phyloP scores from a whole-genome alignment of 1,140 invertebrate genomes.

The Araneus ventricosus region DNA sequence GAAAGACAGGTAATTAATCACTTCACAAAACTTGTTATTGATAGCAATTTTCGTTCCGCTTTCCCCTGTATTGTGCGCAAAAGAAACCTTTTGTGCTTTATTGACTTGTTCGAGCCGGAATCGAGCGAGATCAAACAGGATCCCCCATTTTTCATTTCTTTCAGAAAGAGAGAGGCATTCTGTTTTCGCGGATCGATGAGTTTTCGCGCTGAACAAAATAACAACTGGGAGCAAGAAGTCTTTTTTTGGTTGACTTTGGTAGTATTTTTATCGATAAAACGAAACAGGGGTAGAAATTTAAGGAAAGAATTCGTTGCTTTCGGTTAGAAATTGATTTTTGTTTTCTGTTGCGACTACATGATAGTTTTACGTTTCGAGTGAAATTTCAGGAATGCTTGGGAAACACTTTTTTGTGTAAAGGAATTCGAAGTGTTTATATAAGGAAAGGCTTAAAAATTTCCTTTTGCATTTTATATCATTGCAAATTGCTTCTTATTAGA shows the following conservation, averaged over 20 bases:
- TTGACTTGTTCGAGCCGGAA: not conserved
- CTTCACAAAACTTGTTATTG: not conserved
- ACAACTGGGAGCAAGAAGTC: not conserved
- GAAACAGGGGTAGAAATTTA: not conserved
- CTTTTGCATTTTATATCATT: rapidly evolving
- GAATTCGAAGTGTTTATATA: too few species aligned
- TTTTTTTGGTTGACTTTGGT: not conserved
- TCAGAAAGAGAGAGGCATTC: not conserved
- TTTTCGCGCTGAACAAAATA: not conserved
- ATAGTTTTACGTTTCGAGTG: too few species aligned
- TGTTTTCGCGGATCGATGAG: slow-evolving; percentile 1
- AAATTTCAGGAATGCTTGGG: too few species aligned
- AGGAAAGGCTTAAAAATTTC: too few species aligned
- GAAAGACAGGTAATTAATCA: not conserved
- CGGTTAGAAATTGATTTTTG: not conserved
- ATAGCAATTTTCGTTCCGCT: not conserved
- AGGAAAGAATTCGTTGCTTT: not conserved
- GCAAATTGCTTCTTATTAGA: too few species aligned
- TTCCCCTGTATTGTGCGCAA: not conserved
- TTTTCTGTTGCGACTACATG: not conserved
- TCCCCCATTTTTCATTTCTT: not conserved
- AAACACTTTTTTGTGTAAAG: too few species aligned
- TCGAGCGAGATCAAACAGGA: not conserved
- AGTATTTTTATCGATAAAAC: not conserved
- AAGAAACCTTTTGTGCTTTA: not conserved